phyloP scores from a whole-genome alignment of 2,888 invertebrate species.

The Folsomia candida region DNA sequence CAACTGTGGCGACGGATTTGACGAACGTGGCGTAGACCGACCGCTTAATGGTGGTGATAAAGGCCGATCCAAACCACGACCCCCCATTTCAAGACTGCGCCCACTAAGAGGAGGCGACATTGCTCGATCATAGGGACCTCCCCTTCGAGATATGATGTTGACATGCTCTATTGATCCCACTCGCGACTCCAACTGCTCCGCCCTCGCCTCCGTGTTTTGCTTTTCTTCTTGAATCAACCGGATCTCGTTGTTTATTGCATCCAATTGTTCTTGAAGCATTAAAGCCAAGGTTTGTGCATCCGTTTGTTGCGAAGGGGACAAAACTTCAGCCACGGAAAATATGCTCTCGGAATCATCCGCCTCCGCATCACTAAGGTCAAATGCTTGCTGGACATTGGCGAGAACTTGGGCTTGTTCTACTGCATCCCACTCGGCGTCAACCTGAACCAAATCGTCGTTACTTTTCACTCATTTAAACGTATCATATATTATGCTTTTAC shows the following conservation, averaged over 20 bases:
- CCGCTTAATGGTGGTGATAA: constrained; percentile 82
- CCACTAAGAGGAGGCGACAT: constrained; percentile 56
- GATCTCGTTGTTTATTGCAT: constrained; percentile 99
- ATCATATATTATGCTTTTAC: constrained; percentile 53
- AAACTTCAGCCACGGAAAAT: constrained; percentile 74
- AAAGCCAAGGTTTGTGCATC: constrained; percentile 97
- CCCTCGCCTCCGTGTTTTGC: constrained; percentile 91
- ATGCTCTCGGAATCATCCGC: constrained; percentile 74
- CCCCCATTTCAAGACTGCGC: constrained; percentile 62
- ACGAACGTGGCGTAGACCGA: constrained; percentile 80
- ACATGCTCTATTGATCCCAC: constrained; percentile 94
- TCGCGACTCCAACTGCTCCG: constrained; percentile 89
- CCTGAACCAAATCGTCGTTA: constrained; percentile 8
- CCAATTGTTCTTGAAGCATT: constrained; percentile 98
- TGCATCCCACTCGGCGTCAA: constrained; percentile 82
- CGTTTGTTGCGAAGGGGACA: constrained; percentile 67
- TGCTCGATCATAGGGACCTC: constrained; percentile 47
- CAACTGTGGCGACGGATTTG: constrained; percentile 74
- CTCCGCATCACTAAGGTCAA: constrained; percentile 70
- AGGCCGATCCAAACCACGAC: constrained; percentile 56
- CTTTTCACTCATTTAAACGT: constrained; percentile 15
- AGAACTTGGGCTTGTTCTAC: constrained; percentile 86
- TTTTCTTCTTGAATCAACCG: constrained; percentile 88
- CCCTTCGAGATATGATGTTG: constrained; percentile 68
- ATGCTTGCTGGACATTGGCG: constrained; percentile 87